Base-by-base conservation (phyloP, 2,113 vertebrate genomes). In the Oceanodroma tethys region DNA sequence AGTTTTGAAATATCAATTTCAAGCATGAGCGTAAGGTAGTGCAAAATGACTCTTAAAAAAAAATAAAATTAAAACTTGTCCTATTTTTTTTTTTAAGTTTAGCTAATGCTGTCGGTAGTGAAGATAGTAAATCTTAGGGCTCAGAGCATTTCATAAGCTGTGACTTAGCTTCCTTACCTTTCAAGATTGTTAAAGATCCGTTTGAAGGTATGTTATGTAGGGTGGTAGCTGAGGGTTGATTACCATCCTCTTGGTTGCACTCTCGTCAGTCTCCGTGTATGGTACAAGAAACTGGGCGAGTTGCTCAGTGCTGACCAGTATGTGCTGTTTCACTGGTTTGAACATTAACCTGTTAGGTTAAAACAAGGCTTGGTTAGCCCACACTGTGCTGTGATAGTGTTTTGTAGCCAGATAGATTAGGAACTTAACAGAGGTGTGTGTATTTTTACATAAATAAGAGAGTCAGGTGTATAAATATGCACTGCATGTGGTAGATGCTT, bases 291-390 rank as follows among this genome's bases (percentile, higher is more conserved):
- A 19, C 71, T 23, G 36, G 34, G 27, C 2, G 3, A 48, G 72
- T 68, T 88, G 42, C 52, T 53, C 22, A 40, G 27, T 59, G 16
- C 86, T 87, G 82, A 58, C 23, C 52, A 10, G 17, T 22, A 1
- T 38, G 45, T 65, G 67, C 55, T 0, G 0, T 74, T 74, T 67
- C 0, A 0, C 73, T 79, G 65, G 58, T 80, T 95, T 87, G 89
- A 93, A 62, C 43, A 40, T 92, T 67, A 93, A 93, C 78, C 29
- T 74, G 14, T 30, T 74, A 17, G 34, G 58, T 82, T 76, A 56
- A 72, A 90, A 8, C 13, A 22, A n/a, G 63, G 32, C 43, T 95
- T 80, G 73, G 62, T 63, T 75, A 42, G 47, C 2, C 34, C 29
- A 7, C 21, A 0, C 55, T 55, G 29, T 3, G 9, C 45, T 81